phyloP scores from a whole-genome alignment of 2,888 invertebrate species.

The Temnothorax unifasciatus region DNA sequence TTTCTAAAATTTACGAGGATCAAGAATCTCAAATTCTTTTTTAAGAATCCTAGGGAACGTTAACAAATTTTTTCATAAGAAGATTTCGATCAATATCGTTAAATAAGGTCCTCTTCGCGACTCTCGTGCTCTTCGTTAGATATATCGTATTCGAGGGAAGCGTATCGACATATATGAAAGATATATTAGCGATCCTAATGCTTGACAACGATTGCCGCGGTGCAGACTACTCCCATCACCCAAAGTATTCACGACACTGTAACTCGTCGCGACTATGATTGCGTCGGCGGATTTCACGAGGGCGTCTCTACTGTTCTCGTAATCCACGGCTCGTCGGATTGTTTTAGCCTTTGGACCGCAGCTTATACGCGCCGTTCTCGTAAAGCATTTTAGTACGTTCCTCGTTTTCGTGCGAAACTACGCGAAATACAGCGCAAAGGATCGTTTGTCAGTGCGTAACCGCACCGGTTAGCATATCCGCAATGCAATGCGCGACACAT shows the following conservation, averaged over 20 bases:
- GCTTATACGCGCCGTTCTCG: conserved; percentile 62
- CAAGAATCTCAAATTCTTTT: background rate
- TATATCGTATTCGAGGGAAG: background rate
- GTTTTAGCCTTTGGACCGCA: conserved; percentile 63
- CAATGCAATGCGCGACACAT: conserved; percentile 17
- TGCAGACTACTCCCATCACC: conserved; percentile 13
- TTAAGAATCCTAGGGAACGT: background rate
- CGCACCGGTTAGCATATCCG: conserved; percentile 52
- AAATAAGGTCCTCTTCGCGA: background rate
- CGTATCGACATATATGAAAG: background rate
- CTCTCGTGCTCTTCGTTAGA: background rate
- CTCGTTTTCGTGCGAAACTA: conserved; percentile 61
- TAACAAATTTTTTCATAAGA: background rate
- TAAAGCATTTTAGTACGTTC: conserved; percentile 72
- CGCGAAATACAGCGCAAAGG: conserved; percentile 62
- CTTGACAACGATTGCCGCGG: background rate
- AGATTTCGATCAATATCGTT: background rate
- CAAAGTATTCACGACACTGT: conserved; percentile 14
- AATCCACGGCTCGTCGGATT: conserved; percentile 65
- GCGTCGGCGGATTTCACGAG: conserved; percentile 56
- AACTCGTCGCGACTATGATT: conserved; percentile 25
- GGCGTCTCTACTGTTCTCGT: conserved; percentile 55
- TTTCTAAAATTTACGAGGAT: background rate
- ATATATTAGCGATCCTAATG: conserved; percentile 28
- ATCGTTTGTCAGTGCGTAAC: conserved; percentile 67